These are phyloP conservation scores for Epinephelus fuscoguttatus DNA, from an alignment of 2,113 vertebrate species.

Conservation along the genomic window DNA sequence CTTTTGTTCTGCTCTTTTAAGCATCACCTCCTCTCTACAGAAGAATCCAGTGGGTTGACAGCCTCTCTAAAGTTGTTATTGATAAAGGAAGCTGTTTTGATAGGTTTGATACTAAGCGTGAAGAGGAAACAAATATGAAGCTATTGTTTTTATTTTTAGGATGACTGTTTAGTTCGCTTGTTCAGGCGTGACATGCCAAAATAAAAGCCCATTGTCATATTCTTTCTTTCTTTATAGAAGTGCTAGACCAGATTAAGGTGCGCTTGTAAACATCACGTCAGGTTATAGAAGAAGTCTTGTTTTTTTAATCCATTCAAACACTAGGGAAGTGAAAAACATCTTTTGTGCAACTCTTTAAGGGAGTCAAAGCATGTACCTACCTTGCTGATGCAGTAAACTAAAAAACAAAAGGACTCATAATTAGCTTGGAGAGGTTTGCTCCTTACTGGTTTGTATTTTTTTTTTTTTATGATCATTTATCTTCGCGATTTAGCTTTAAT, in stretches of 20 bases:
- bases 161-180: background rate
- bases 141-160: background rate
- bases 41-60: conserved; percentile 42
- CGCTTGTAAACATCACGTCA: background rate
- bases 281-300: background rate
- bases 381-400: conserved; percentile 5
- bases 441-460: conserved; percentile 6
- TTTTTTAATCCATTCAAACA: background rate
- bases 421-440: conserved; percentile 25
- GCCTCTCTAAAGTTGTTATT: background rate
- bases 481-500: conserved; percentile 35
- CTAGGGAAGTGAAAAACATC: background rate
- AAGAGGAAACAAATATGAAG: background rate
- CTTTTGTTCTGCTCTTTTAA: conserved; percentile 54
- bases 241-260: background rate
- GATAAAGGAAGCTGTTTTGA: background rate
- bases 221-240: background rate
- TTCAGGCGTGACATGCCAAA: background rate
- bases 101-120: background rate
- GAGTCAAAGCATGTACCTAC: background rate
- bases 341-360: background rate
- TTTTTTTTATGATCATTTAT: conserved; percentile 38
- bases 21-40: conserved; percentile 42
- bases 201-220: background rate
- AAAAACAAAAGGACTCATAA: conserved; percentile 16